Base-by-base conservation (phyloP, 1,140 invertebrate species). In the Hetaerina americana region DNA sequence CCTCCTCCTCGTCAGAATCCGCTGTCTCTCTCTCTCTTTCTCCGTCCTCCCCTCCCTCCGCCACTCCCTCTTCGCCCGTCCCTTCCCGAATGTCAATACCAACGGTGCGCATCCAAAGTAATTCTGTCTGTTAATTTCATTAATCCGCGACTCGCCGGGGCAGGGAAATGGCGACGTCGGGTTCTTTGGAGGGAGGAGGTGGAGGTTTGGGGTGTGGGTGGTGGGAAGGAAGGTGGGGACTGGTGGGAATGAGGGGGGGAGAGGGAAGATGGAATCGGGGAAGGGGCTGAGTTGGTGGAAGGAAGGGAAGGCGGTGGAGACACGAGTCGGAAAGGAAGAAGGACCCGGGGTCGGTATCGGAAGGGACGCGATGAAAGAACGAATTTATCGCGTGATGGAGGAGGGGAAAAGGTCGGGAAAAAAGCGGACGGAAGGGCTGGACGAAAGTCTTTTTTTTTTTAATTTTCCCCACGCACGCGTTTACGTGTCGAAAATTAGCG, bases 111-210 rank as follows among this genome's bases (percentile, higher is more conserved):
- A 71, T 71, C 70, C 67, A 57, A 71, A 71, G 70, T 71, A 71
- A 71, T 71, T 71, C 70, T 71, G 67, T 71, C 70, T 71, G 70
- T 71, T 71, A 71, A 71, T 71, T 71, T 71, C 70, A 66, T 71
- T 71, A 71, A 71, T 71, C 70, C 49, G n/a, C 66, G 69, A 71
- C 76, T 76, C 72, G 76, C 74, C 70, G 72, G 70, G 69, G 75
- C 75, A 75, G 75, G 76, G 76, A 78, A 77, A 76, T 72, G 77
- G 76, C 74, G 70, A 28, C 70, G n/a, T 27, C 18, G 29, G 8
- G 27, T 8, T 25, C n/a, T n/a, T 28, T 10, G 40, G 40, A 57
- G 15, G 40, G 22, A 40, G 22, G 40, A n/a, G 40, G n/a, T n/a
- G n/a, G n/a, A n/a, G n/a, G n/a, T n/a, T n/a, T n/a, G n/a, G n/a